Base-by-base conservation (phyloP, 1,140 invertebrate genomes). In the Sminthurinus signatus region DNA sequence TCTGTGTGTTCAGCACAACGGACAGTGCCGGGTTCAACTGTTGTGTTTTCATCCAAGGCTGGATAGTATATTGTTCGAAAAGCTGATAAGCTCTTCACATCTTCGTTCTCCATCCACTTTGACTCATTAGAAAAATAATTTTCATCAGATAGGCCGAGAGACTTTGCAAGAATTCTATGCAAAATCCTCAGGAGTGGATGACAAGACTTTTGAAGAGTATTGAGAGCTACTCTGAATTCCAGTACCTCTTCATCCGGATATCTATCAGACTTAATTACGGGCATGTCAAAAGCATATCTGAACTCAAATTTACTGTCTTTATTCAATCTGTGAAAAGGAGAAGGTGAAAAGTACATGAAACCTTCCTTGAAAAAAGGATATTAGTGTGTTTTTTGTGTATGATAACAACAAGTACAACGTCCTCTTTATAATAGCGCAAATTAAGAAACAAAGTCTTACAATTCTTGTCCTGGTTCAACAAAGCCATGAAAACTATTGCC, bases 1-100 rank as follows among this genome's bases (percentile, higher is more conserved):
- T n/a, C 69, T 2, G 65, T 51, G 32, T 70, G 69, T 44, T 64
- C 65, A 23, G 42, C 42, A 28, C 64, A 67, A 23, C 69, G 29
- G 12, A 69, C 56, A n/a, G 42, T 29, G 15, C 48, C 60, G 0
- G 27, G 21, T 25, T 28, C 10, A 28, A 43, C 39, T 43, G 52
- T 28, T 19, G 31, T 1, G 8, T 54, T 57, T 5, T 31, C 57
- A 0, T 28, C 23, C 14, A 70, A 58, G 14, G 65, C 46, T 21
- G 69, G 69, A 51, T 70, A 70, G 52, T 60, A 60, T 12, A 19
- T 17, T 2, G 46, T 48, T 21, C 64, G 12, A n/a, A 60, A 60
- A 4, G 59, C 27, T 2, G 64, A 55, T 15, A 10, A 46, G 50
- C 25, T 46, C 5, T 2, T 2, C 10, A 56, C 25, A 15, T 3